Evolutionary conservation across 2,888 invertebrate species (phyloP).

Genomic region (Catocala fraxini): DNA sequence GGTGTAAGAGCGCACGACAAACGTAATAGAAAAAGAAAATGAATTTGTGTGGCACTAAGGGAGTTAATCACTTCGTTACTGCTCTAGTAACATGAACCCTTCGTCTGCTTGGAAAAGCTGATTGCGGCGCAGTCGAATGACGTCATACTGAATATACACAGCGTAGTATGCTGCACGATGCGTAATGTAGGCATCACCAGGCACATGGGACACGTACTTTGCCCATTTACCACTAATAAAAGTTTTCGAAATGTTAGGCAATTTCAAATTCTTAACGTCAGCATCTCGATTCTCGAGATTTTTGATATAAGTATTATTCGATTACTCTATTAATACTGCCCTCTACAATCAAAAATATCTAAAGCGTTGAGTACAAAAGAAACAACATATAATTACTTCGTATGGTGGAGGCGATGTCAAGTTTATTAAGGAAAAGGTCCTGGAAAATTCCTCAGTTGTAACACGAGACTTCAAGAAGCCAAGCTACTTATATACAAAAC

Average conservation of each 20-base stretch:
- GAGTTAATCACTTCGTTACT: slow-evolving; percentile 64
- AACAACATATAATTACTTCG: not conserved
- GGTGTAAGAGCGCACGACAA: slow-evolving; percentile 34
- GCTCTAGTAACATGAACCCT: slow-evolving; percentile 58
- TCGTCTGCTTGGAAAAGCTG: slow-evolving; percentile 55
- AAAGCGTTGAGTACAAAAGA: not conserved
- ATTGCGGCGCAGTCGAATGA: slow-evolving; percentile 51
- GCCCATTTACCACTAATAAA: slow-evolving; percentile 26
- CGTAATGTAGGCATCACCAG: slow-evolving; percentile 21
- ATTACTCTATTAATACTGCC: not conserved
- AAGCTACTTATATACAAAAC: not conserved
- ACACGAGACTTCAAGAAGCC: slow-evolving; percentile 4
- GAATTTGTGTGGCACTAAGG: slow-evolving; percentile 49
- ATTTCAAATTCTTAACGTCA: slow-evolving; percentile 9
- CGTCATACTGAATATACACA: slow-evolving; percentile 48
- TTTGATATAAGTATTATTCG: not conserved
- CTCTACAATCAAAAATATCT: not conserved
- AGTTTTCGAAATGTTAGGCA: slow-evolving; percentile 14
- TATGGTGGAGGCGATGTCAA: not conserved
- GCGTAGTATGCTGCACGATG: slow-evolving; percentile 16
- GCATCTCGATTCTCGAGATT: not conserved
- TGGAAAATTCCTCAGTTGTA: slow-evolving; percentile 12
- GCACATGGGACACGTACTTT: slow-evolving; percentile 28
- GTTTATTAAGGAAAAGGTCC: slow-evolving; percentile 1
- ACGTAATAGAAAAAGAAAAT: slow-evolving; percentile 51